Base-by-base conservation (phyloP, 2,888 invertebrate genomes). In the Lissocephala sabroskyi region DNA sequence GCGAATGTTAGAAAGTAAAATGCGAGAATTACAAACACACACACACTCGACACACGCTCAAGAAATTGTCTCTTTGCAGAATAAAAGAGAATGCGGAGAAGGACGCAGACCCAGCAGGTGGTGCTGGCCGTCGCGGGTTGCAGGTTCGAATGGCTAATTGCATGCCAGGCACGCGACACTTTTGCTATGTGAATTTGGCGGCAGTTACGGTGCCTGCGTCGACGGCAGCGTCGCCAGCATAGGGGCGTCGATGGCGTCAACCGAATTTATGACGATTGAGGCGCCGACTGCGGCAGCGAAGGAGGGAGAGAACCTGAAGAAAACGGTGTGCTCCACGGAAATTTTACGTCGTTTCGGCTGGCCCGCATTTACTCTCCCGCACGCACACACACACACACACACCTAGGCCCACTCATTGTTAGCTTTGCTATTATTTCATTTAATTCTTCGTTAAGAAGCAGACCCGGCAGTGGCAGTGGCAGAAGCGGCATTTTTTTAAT, bases 351-450 rank as follows among this genome's bases (percentile, higher is more conserved):
- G 11, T 23, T 3, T 40, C 30, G 16, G 32, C 32, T 23, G 19
- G 9, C 19, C 23, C 19, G 16, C 33, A 39, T 32, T 17, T 43
- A 41, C 45, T 29, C 52, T 56, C 45, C 39, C 32, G 36, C 47
- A 46, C 60, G 13, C 35, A 41, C 18, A 35, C 58, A 18, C 23
- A 43, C 43, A 33, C 42, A 43, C 33, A 19, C 14, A 23, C 33
- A 35, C 33, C 19, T 18, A 23, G 14, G 23, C 23, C 14, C 43
- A 18, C 46, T n/a, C n/a, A n/a, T n/a, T n/a, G n/a, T n/a, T n/a
- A n/a, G n/a, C n/a, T 37, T 37, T 30, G 39, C 29, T 52, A 59
- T 66, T 63, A 75, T 71, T 75, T 58, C 49, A 58, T 71, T 59
- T 59, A 39, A 19, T 53, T 49, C 48, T 44, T 52, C 39, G 49